phyloP scores from a whole-genome alignment of 2,113 vertebrate genomes.

The Forbesichthys agassizii region DNA sequence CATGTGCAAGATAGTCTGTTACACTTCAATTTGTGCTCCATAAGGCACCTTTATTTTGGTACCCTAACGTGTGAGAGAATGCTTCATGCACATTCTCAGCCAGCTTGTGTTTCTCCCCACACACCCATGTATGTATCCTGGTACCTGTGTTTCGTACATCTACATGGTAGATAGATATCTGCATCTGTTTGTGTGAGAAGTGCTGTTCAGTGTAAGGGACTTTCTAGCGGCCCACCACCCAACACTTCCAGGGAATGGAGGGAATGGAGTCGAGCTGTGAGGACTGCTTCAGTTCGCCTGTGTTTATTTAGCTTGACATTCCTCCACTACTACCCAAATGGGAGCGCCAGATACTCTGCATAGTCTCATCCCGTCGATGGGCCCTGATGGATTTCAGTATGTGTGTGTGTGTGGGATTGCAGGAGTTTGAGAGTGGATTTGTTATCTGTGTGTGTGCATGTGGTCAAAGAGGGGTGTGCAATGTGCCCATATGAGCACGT shows the following conservation, averaged over 20 bases:
- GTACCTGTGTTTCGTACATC: not conserved
- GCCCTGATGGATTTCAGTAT: constrained; percentile 9
- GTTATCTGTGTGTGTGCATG: constrained; percentile 9
- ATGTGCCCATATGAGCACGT: not conserved
- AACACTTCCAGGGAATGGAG: not conserved
- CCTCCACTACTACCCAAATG: constrained; percentile 29
- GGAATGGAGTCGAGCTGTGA: constrained; percentile 40
- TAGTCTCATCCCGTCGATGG: constrained; percentile 49
- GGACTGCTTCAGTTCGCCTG: constrained; percentile 43
- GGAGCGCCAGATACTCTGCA: constrained; percentile 35
- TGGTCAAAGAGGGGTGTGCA: not conserved
- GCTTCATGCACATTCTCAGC: too few relatives aligned
- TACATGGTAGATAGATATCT: constrained; percentile 25
- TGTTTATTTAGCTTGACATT: constrained; percentile 72
- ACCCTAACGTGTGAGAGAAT: too few relatives aligned
- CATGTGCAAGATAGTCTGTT: too few relatives aligned
- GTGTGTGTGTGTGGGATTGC: not conserved
- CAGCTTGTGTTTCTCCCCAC: not conserved
- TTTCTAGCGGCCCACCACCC: too few relatives aligned
- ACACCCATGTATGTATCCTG: not conserved
- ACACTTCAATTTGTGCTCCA: too few relatives aligned
- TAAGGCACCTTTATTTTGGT: too few relatives aligned
- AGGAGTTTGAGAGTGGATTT: not conserved
- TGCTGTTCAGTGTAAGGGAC: constrained; percentile 50
- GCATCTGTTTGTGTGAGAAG: constrained; percentile 4